A percentile compares a stretch with the other conserved stretches of the same genome.
These are phyloP conservation scores for Melipona beecheii DNA, from an alignment of 2,888 invertebrate species.

Conservation along the genomic window DNA sequence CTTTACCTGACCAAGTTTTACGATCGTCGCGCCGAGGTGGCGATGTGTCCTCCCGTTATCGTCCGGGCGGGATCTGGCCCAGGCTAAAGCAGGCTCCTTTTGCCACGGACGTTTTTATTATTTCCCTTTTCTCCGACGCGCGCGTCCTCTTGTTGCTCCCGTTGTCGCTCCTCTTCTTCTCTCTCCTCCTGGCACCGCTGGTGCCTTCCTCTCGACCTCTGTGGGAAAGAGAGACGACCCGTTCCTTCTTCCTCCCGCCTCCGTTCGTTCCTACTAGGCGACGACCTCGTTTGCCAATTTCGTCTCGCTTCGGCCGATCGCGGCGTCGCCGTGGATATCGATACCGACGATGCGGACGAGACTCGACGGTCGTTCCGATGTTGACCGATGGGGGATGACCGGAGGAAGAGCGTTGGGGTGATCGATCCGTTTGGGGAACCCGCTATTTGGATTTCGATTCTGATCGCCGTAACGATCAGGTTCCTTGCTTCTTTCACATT, in stretches of 20 bases:
- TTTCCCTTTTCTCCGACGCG: conserved; percentile 60
- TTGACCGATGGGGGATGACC: too few species aligned
- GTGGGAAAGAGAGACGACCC: conserved; percentile 41
- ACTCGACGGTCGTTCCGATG: too few species aligned
- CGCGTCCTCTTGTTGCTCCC: conserved; percentile 52
- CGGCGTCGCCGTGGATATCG: neutral
- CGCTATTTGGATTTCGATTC: too few species aligned
- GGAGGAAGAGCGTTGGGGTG: too few species aligned
- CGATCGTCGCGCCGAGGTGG: conserved; percentile 84
- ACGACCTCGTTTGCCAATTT: conserved; percentile 62
- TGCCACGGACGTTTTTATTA: conserved; percentile 71
- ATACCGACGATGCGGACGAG: neutral
- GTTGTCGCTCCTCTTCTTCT: conserved; percentile 34
- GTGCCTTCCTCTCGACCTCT: conserved; percentile 16
- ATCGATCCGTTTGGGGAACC: too few species aligned
- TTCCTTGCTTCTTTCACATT: too few species aligned
- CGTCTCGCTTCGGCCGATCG: conserved; percentile 20
- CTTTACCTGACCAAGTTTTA: conserved; percentile 83
- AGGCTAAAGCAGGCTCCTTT: conserved; percentile 69
- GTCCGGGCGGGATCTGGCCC: conserved; percentile 79
- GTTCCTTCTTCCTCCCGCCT: neutral
- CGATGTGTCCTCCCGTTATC: conserved; percentile 84
- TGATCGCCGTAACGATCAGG: too few species aligned
- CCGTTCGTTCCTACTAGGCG: conserved; percentile 29
- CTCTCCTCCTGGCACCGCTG: conserved; percentile 22